Conservation (phyloP, 2,888 invertebrate genomes). For the Coecobrya sp. region DNA sequence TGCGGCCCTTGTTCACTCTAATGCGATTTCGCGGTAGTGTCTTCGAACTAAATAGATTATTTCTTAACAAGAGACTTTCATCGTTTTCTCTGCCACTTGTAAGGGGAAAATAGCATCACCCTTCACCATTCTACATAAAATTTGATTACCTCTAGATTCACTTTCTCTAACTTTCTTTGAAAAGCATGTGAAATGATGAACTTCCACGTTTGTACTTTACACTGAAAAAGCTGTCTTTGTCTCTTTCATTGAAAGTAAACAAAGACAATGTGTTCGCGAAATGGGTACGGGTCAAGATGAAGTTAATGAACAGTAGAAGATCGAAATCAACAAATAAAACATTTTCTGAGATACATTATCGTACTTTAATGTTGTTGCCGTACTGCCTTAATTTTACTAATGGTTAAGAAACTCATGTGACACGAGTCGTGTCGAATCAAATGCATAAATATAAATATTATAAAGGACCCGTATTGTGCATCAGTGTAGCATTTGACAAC, state of each 20-base stretch:
- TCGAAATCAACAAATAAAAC: neutral
- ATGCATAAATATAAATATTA: too few relatives aligned
- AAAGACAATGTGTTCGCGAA: neutral
- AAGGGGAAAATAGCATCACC: constrained; percentile 47
- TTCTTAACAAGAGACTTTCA: constrained; percentile 71
- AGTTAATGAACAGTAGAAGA: neutral
- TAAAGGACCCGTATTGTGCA: too few relatives aligned
- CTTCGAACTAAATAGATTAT: constrained; percentile 79
- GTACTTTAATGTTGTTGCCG: too few relatives aligned
- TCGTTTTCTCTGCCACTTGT: constrained; percentile 32
- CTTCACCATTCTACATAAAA: constrained; percentile 66
- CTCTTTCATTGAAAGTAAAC: neutral
- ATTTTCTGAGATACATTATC: neutral
- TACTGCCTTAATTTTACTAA: too few relatives aligned
- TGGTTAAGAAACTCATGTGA: too few relatives aligned
- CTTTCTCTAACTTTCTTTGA: neutral
- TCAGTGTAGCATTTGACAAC: too few relatives aligned
- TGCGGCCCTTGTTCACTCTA: constrained; percentile 76
- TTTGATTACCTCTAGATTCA: constrained; percentile 68
- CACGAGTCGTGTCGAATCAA: too few relatives aligned
- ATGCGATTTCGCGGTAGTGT: constrained; percentile 77
- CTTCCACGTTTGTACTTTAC: neutral
- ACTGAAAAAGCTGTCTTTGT: neutral
- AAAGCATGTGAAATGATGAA: constrained; percentile 19
- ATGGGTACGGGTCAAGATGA: neutral